Conservation (phyloP, 2,113 vertebrate genomes). For the Vireo altiloquus region DNA sequence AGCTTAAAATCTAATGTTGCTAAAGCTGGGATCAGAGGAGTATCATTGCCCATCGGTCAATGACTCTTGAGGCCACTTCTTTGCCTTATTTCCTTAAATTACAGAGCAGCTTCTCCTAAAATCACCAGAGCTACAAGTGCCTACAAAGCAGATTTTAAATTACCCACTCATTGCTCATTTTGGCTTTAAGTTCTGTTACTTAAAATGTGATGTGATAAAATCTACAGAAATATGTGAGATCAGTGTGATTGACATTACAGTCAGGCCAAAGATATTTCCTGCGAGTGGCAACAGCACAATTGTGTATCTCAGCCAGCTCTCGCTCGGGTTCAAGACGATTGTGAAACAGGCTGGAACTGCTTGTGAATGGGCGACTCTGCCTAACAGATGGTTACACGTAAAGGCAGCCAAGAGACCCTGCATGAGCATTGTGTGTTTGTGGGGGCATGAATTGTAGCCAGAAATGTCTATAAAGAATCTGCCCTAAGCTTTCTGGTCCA, state of each 20-base stretch:
- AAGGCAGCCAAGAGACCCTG: conserved; percentile 1
- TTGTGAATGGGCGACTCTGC: background rate
- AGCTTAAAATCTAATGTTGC: background rate
- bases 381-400: conserved; percentile 18
- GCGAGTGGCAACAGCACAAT: background rate
- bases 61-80: background rate
- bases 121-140: background rate
- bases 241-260: background rate
- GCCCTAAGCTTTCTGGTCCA: conserved; percentile 26
- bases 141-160: background rate
- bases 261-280: conserved; percentile 49
- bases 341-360: conserved; percentile 25
- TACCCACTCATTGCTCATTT: background rate
- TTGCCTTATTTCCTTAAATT: background rate
- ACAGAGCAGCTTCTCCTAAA: background rate
- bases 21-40: background rate
- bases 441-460: conserved; percentile 1
- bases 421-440: background rate
- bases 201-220: conserved; percentile 10
- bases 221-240: conserved; percentile 24
- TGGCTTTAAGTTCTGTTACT: background rate
- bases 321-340: background rate
- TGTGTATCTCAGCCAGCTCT: background rate
- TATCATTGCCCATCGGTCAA: accelerated
- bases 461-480: conserved; percentile 45